A percentile compares a stretch with the other conserved stretches of the same genome.
These are phyloP conservation scores for Meandrina meandrites DNA, from an alignment of 92 coral and sea anemone genomes.

Conservation along the genomic window DNA sequence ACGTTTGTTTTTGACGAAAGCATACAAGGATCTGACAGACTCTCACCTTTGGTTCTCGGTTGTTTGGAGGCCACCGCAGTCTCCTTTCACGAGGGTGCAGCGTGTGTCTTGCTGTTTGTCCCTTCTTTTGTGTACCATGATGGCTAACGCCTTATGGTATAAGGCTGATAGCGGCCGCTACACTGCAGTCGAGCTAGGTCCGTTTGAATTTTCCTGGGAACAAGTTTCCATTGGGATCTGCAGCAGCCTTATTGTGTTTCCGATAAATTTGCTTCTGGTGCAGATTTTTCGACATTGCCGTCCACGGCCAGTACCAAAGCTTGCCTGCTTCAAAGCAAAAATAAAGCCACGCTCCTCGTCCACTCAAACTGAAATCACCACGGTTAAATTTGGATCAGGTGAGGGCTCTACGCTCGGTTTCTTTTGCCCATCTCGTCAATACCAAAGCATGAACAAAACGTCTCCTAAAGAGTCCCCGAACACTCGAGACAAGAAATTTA, in stretches of 20 bases:
- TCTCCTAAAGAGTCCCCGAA: conserved; percentile 7
- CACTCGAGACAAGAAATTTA: not conserved
- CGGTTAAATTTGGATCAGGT: conserved; percentile 9
- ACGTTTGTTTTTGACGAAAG: conserved; percentile 81
- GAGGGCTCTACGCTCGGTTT: conserved; percentile 1
- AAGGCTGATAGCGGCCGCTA: conserved; percentile 64
- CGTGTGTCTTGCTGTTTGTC: conserved; percentile 97
- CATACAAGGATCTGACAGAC: conserved; percentile 84
- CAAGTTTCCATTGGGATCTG: conserved; percentile 89
- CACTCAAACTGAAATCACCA: conserved; percentile 5
- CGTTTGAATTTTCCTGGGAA: conserved; percentile 90
- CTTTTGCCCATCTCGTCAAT: not conserved
- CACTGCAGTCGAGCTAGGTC: conserved; percentile 75
- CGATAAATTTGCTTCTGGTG: conserved; percentile 83
- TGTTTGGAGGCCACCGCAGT: conserved; percentile 82
- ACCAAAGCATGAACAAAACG: not conserved
- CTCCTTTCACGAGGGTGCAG: conserved; percentile 88
- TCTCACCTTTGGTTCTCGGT: conserved; percentile 98
- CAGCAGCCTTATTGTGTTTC: conserved; percentile 91
- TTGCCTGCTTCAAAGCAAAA: not conserved
- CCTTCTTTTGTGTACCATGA: conserved; percentile 91
- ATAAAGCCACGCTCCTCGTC: conserved; percentile 28
- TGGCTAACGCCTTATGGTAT: conserved; percentile 99
- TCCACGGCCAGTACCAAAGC: conserved; percentile 17
- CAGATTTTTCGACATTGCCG: conserved; percentile 92